Base-by-base conservation (phyloP, 2,797 vertebrate species). In the Centropyge bicolor region DNA sequence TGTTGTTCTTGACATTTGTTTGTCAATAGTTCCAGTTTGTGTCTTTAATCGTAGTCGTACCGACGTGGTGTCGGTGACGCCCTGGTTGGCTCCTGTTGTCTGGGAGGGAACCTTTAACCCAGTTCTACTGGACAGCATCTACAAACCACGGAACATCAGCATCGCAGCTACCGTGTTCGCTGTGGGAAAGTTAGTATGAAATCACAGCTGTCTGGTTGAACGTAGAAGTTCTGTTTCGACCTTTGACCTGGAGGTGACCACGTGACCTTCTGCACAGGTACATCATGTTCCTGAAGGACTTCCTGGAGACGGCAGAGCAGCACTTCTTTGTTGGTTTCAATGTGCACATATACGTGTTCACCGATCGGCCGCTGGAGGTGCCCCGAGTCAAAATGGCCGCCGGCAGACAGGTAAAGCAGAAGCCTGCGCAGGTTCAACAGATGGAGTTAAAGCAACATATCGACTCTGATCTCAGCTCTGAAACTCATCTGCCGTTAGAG, bases 81-180 rank as follows among this genome's bases (percentile, higher is more conserved):
- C 91, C 3, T 94, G 92, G 90, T 52, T 91, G 59, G 90, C 91
- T 7, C 92, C 92, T 0, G 19, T 94, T 0, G 78, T 92, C 45
- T 93, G 92, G 92, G 89, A 92, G 38, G 83, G 72, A 45, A 89
- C 83, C n/a, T 94, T 93, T 71, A 49, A 93, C 27, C 43, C 90
- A 0, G 7, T 6, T 19, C 27, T 96, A 19, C 89, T 96, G 0
- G 91, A 94, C 71, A 46, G 36, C 54, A 59, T 90, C 73, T 93
- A 86, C 72, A 70, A 70, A 36, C 40, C 6, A 0, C 66, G 66
- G 64, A 88, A 93, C 72, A 62, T 92, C 59, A 90, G 45, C 22
- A 5, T 94, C 0, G 87, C 87, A 0, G 86, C 14, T 17, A 91
- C 90, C 0, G 91, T 94, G 24, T 94, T 93, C 0, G 92, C 92